These are phyloP conservation scores for Poeciliopsis presidionis DNA, from an alignment of 2,797 vertebrate species.

Conservation along the genomic window DNA sequence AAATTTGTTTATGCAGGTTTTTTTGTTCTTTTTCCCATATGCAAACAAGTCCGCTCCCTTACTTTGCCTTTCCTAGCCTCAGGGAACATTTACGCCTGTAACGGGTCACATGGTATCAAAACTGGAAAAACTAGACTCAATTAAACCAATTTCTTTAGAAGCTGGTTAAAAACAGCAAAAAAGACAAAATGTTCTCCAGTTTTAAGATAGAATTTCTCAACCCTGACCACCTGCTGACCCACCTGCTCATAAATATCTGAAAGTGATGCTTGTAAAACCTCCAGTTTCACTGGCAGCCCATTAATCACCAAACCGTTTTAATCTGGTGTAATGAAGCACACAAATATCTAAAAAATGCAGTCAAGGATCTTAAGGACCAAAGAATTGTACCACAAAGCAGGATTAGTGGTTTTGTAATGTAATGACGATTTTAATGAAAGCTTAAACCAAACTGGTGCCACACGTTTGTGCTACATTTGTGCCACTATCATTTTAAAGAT, in stretches of 20 bases:
- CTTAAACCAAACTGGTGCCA: too few relatives aligned
- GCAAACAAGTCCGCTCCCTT: slow-evolving; percentile 16
- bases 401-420: not conserved
- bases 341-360: not conserved
- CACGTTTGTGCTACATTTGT: too few relatives aligned
- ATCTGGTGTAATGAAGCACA: not conserved
- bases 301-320: not conserved
- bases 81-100: slow-evolving; percentile 59
- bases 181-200: not conserved
- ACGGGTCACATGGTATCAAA: slow-evolving; percentile 54
- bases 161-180: not conserved
- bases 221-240: not conserved
- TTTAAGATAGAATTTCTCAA: not conserved
- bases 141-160: slow-evolving; percentile 20
- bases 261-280: not conserved
- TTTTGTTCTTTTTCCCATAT: slow-evolving; percentile 47
- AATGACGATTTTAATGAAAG: too few relatives aligned
- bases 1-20: slow-evolving; percentile 23
- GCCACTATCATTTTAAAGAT: too few relatives aligned
- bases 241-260: not conserved
- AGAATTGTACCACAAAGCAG: not conserved
- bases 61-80: slow-evolving; percentile 3
- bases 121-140: slow-evolving; percentile 41
- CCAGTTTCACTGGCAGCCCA: not conserved
- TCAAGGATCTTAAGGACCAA: not conserved